phyloP scores from a whole-genome alignment of 2,888 invertebrate genomes.

The Cylindroiulus punctatus region DNA sequence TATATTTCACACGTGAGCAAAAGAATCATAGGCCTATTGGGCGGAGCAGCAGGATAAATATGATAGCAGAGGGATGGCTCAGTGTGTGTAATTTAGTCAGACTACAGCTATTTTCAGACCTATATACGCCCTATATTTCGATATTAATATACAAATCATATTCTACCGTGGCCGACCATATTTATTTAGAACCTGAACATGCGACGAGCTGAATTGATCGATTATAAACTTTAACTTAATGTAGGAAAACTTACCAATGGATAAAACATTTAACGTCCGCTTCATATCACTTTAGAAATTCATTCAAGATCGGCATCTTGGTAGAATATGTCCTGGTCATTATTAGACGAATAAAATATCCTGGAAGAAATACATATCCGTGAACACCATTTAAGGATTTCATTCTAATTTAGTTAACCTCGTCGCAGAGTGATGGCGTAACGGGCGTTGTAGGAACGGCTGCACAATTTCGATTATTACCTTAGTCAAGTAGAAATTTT shows the following conservation, averaged over 20 bases:
- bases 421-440: background rate
- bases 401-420: slow-evolving; percentile 8
- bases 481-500: background rate
- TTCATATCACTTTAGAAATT: slow-evolving; percentile 24
- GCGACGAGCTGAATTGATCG: background rate
- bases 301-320: background rate
- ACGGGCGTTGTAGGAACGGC: background rate
- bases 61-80: too few species aligned
- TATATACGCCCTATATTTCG: too few species aligned
- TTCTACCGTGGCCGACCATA: too few species aligned
- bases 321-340: background rate
- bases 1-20: too few species aligned
- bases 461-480: background rate
- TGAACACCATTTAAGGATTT: background rate
- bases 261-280: background rate
- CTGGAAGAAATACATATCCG: background rate
- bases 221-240: background rate
- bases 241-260: slow-evolving; percentile 3
- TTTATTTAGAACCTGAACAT: background rate
- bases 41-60: too few species aligned
- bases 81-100: too few species aligned
- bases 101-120: too few species aligned
- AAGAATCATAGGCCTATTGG: too few species aligned
- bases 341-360: slow-evolving; percentile 17
- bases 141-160: too few species aligned